Evolutionary conservation across 2,797 vertebrate species (phyloP).

Genomic region (Sarcophilus harrisii): DNA sequence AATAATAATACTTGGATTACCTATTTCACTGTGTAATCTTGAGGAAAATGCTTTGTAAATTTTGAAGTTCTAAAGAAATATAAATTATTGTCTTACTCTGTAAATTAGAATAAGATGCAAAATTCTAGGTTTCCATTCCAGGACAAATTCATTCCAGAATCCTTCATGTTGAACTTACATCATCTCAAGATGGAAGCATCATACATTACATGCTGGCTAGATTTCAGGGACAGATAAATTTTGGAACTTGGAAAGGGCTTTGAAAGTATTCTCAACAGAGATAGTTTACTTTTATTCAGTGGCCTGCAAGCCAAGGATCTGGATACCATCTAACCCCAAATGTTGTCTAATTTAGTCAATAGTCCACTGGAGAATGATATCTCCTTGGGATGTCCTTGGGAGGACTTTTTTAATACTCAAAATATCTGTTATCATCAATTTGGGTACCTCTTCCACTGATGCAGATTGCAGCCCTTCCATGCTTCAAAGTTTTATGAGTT

Average conservation of each 20-base stretch:
- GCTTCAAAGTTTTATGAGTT: neutral
- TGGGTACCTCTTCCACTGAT: neutral
- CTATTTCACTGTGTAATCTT: neutral
- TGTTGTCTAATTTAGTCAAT: neutral
- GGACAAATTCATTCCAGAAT: neutral
- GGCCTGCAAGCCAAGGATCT: neutral
- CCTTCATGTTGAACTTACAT: neutral
- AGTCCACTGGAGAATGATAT: neutral
- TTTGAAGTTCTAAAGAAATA: neutral
- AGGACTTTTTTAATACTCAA: neutral
- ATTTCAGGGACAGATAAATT: neutral
- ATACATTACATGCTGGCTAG: neutral
- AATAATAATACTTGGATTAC: neutral
- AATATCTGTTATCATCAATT: neutral
- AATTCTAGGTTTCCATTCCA: neutral
- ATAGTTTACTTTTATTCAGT: neutral
- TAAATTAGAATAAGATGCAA: neutral
- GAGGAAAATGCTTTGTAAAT: neutral
- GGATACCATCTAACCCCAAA: neutral
- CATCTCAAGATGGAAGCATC: neutral
- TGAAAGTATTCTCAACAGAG: neutral
- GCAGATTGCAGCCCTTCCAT: neutral
- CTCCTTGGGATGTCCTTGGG: neutral
- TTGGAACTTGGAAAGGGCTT: neutral
- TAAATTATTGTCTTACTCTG: neutral